A percentile compares a stretch with the other conserved stretches of the same genome.
Evolutionary conservation across 2,888 invertebrate genomes (phyloP).

Genomic region (Tupiocoris notatus): DNA sequence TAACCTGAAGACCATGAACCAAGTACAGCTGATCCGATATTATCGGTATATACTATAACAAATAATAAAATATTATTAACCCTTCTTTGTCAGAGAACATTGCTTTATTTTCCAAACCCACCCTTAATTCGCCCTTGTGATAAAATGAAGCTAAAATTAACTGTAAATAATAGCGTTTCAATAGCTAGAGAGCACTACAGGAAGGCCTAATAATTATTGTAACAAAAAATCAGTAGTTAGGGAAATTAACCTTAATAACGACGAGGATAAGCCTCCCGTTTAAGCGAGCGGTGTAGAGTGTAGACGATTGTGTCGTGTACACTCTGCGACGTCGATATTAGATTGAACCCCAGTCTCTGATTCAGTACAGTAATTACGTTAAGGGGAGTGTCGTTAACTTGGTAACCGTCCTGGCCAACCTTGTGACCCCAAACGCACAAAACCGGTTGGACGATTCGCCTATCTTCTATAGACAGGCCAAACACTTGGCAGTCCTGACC

Average conservation of each 20-base stretch:
- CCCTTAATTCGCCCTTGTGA: too few relatives aligned
- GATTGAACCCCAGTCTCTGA: conserved; percentile 48
- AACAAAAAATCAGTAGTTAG: background rate
- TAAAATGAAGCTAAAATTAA: background rate
- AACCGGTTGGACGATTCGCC: conserved; percentile 40
- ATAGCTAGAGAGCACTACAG: too few relatives aligned
- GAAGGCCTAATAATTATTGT: background rate
- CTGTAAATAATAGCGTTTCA: too few relatives aligned
- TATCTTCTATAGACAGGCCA: conserved; percentile 49
- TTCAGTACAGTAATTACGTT: conserved; percentile 44
- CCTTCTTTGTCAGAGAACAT: too few relatives aligned
- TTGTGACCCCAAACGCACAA: conserved; percentile 49
- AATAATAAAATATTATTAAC: too few relatives aligned
- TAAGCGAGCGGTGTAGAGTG: conserved; percentile 50
- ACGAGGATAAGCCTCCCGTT: conserved; percentile 24
- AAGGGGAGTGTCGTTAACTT: conserved; percentile 49
- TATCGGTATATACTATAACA: too few relatives aligned
- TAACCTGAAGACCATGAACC: too few relatives aligned
- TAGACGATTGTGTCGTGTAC: conserved; percentile 49
- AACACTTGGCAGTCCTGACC: conserved; percentile 50
- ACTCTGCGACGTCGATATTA: conserved; percentile 49
- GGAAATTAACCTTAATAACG: conserved; percentile 35
- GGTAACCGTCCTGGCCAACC: conserved; percentile 51
- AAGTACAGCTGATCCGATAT: too few relatives aligned
- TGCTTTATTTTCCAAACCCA: too few relatives aligned